Percentiles rank a stretch among this genome's conserved stretches.
phyloP scores from a whole-genome alignment of 2,888 invertebrate genomes.

The Microctonus brassicae region DNA sequence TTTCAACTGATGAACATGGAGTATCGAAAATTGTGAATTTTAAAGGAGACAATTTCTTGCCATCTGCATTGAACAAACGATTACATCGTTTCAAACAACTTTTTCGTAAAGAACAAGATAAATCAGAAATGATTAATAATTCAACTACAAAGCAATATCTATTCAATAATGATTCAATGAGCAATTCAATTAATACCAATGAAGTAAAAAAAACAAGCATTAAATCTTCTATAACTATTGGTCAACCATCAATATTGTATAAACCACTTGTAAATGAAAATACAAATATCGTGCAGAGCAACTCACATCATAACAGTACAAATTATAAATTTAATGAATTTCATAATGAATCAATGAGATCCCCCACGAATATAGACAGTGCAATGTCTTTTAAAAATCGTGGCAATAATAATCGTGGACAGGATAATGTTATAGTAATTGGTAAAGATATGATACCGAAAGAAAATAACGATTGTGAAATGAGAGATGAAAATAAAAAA shows the following conservation, averaged over 20 bases:
- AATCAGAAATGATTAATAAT: constrained; percentile 44
- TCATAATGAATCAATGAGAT: constrained; percentile 17
- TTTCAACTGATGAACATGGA: constrained; percentile 23
- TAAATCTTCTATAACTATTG: neutral
- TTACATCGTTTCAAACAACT: constrained; percentile 60
- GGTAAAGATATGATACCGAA: constrained; percentile 8
- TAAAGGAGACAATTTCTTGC: constrained; percentile 58
- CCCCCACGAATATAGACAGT: constrained; percentile 5
- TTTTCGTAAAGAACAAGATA: constrained; percentile 60
- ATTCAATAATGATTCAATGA: neutral
- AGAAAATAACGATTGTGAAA: constrained; percentile 29
- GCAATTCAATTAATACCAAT: constrained; percentile 40
- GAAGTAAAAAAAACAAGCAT: constrained; percentile 53
- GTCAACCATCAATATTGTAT: constrained; percentile 19
- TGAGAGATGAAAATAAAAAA: constrained; percentile 29
- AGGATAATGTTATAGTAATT: constrained; percentile 7
- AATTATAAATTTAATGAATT: constrained; percentile 45
- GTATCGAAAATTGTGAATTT: constrained; percentile 35
- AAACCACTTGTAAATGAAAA: constrained; percentile 33
- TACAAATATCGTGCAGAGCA: constrained; percentile 47
- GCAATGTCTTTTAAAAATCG: constrained; percentile 7
- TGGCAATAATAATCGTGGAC: neutral
- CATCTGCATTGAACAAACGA: constrained; percentile 59
- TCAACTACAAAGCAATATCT: constrained; percentile 4
- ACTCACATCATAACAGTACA: constrained; percentile 57